phyloP scores from a whole-genome alignment of 2,888 invertebrate genomes.

The Idaea biselata region DNA sequence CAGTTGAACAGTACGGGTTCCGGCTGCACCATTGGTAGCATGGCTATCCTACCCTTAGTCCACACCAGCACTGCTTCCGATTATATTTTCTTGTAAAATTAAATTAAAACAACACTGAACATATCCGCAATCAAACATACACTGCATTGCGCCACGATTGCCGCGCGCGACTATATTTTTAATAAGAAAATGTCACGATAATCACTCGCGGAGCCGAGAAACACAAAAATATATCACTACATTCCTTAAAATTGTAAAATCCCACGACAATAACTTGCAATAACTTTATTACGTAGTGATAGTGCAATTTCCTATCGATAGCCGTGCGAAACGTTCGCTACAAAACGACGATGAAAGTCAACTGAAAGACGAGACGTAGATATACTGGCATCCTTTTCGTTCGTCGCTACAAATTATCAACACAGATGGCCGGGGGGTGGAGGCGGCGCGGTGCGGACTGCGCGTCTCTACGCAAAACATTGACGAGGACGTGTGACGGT shows the following conservation, averaged over 20 bases:
- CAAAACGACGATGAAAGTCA: conserved; percentile 80
- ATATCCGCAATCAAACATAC: conserved; percentile 73
- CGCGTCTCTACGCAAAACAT: conserved; percentile 40
- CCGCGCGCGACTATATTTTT: conserved; percentile 69
- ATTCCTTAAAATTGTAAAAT: conserved; percentile 39
- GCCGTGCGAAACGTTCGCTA: conserved; percentile 78
- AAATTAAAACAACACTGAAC: conserved; percentile 64
- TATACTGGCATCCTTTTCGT: conserved; percentile 79
- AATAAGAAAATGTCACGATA: conserved; percentile 42
- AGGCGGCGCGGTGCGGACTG: conserved; percentile 37
- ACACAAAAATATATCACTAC: conserved; percentile 27
- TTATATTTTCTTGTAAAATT: conserved; percentile 52
- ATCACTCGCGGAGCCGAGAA: conserved; percentile 34
- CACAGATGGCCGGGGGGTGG: conserved; percentile 44
- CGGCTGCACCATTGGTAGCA: conserved; percentile 75
- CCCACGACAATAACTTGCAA: conserved; percentile 51
- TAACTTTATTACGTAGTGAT: conserved; percentile 75
- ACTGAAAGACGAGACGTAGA: conserved; percentile 80
- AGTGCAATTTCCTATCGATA: conserved; percentile 75
- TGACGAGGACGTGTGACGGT: conserved; percentile 42
- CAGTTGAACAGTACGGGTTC: conserved; percentile 69
- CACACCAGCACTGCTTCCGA: conserved; percentile 54
- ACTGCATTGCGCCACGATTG: conserved; percentile 79
- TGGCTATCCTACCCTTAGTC: conserved; percentile 60
- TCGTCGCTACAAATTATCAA: conserved; percentile 74